Base-by-base conservation (phyloP, 2,888 invertebrate species). In the Auanema freiburgensis region DNA sequence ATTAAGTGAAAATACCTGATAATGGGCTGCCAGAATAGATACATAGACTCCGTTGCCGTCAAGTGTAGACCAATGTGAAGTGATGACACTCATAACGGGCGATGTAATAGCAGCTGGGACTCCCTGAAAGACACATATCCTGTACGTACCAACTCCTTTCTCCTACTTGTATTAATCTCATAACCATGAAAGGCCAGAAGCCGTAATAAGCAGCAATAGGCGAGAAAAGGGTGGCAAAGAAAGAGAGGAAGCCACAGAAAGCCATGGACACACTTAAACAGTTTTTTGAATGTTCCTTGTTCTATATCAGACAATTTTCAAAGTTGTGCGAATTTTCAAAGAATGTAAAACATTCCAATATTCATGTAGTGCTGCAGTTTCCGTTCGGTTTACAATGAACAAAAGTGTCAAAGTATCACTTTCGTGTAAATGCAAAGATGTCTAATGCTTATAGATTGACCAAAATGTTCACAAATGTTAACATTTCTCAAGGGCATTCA, bases 61-160 rank as follows among this genome's bases (percentile, higher is more conserved):
- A 1, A 71, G 51, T 0, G 73, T 73, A 11, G 73, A 71, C 71
- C 71, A 73, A 50, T 71, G 69, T 5, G 60, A 59, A 14, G 69
- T 69, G 8, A 69, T 63, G n/a, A 69, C 61, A 5, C 63, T 63
- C 14, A 62, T 44, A 12, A 65, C 66, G 25, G 65, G 57, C 14
- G 64, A 59, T 24, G 66, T 52, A 12, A 66, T 52, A 8, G 69
- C 66, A 10, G 59, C 56, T 18, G 69, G 65, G 24, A 69, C 56
- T 56, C 69, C 69, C 60, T 69, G n/a, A 41, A 59, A 53, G n/a
- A 52, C 14, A 10, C 18, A n/a, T 12, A 11, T 43, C 12, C 43
- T 12, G 43, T 43, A 43, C n/a, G 11, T 43, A 43, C n/a, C 12
- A 43, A 43, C n/a, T 43, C 43, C n/a, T 43, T 43, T 43, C 43